Base-by-base conservation (phyloP, 2,113 vertebrate genomes). In the Phasianus colchicus region DNA sequence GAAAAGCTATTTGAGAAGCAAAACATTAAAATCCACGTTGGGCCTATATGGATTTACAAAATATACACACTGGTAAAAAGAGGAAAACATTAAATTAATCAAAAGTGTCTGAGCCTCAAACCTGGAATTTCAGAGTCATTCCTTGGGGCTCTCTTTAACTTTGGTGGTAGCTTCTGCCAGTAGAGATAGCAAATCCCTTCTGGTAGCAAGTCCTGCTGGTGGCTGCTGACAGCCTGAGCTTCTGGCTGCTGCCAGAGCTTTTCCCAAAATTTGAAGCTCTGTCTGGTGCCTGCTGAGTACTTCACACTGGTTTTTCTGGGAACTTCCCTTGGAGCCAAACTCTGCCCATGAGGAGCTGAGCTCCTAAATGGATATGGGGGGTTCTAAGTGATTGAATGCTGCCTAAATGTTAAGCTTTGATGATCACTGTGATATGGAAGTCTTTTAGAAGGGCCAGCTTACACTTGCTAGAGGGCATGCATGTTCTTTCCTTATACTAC, bases 1-100 rank as follows among this genome's bases (percentile, higher is more conserved):
- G 76, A 52, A 83, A 61, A 54, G 40, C 17, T 63, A 61, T 90
- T 70, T 79, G 86, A 93, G 65, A 55, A 91, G 52, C 76, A 93
- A 82, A 90, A 61, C 36, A 45, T 45, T 43, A 43, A 70, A 74
- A 74, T 12, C 3, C 52, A 42, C 7, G 5, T 63, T 88, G 15
- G 40, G 57, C 48, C 70, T 70, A 16, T 19, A 54, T 81, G 69
- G 65, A 72, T 88, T 83, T 91, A 65, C 48, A 83, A 78, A 78
- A 86, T 43, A 54, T 19, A 60, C 42, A 47, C 16, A 8, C 8
- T 91, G 13, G 15, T 48, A 76, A 74, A 19, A 89, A 85, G 6
- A 16, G 21, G 34, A 13, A 95, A 83, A 54, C 71, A 6, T 25
- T 52, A 85, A 79, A 79, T 42, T 69, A 25, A 60, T 60, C 42